Base-by-base conservation (phyloP, 2,797 vertebrate species). In the Buphagus erythrorhynchus region DNA sequence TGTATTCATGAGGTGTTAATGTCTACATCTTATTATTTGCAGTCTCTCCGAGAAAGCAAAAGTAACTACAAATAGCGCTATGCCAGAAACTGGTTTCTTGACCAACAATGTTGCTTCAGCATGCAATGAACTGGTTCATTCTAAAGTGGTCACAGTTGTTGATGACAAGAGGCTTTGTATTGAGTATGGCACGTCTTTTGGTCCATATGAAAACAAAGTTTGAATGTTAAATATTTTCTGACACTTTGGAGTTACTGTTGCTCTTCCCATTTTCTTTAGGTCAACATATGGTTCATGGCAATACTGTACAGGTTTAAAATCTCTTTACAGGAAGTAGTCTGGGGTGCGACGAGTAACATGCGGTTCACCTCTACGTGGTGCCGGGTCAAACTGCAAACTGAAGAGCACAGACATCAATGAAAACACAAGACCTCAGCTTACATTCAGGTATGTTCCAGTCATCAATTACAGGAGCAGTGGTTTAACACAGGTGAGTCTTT, bases 341-440 rank as follows among this genome's bases (percentile, higher is more conserved):
- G 99, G 99, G 94, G 99, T 99, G 92, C 99, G 99, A 85, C 99
- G 99, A 77, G 99, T 99, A 71, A 99, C 99, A 29, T 99, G 99
- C 80, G 99, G 99, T 85, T 99, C 99, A 76, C 99, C 99, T 99
- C 99, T 98, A 77, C 99, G 99, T 31, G 99, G 99, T 2, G 99
- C 99, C 2, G 99, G 99, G 90, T 99, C 99, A 69, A 99, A 99
- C 98, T 99, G 99, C 98, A 99, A 98, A 98, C 99, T 99, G 98
- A 58, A 97, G 95, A 83, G 95, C 67, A 93, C 25, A 92, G 9
- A 13, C 33, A 35, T 45, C 62, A 69, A 8, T 71, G 51, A 20
- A 65, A 33, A 38, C 19, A 4, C 31, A 4, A 13, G 21, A 62
- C 46, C 9, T 46, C 54, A 2, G 6, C 6, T 38, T 1, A 19